A percentile compares a stretch with the other conserved stretches of the same genome.
Conservation (phyloP, 1,140 invertebrate species). For the Pissodes strobi region DNA sequence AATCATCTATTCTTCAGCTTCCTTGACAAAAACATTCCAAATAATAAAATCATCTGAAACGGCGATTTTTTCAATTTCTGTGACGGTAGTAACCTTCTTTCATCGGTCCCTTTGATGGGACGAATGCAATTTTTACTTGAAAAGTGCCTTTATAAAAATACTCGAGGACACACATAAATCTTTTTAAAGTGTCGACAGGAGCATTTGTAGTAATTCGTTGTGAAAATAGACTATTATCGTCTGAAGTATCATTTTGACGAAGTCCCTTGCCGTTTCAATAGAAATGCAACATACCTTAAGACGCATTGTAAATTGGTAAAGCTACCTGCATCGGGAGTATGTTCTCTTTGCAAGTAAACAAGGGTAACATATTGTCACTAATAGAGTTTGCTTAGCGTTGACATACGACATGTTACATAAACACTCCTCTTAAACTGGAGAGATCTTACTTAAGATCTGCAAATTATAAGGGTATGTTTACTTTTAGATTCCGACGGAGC, state of each 20-base stretch:
- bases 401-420: slow-evolving; percentile 52
- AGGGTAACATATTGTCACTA: slow-evolving; percentile 51
- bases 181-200: slow-evolving; percentile 45
- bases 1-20: slow-evolving; percentile 33
- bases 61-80: slow-evolving; percentile 25
- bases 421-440: slow-evolving; percentile 35
- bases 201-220: slow-evolving; percentile 45
- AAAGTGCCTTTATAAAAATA: slow-evolving; percentile 45
- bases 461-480: slow-evolving; percentile 36
- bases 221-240: slow-evolving; percentile 46
- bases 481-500: slow-evolving; percentile 15
- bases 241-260: slow-evolving; percentile 47
- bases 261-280: slow-evolving; percentile 33
- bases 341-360: slow-evolving; percentile 41
- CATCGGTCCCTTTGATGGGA: slow-evolving; percentile 40
- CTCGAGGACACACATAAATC: slow-evolving; percentile 43
- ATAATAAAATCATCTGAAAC: slow-evolving; percentile 1
- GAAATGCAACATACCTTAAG: slow-evolving; percentile 26
- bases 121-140: slow-evolving; percentile 45
- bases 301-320: slow-evolving; percentile 20
- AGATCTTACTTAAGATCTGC: slow-evolving; percentile 29
- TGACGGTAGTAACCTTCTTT: slow-evolving; percentile 24
- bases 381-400: slow-evolving; percentile 51
- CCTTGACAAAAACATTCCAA: slow-evolving; percentile 16
- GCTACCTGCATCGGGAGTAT: slow-evolving; percentile 38